These are phyloP conservation scores for Yponomeuta cagnagella DNA, from an alignment of 2,888 invertebrate genomes.

Conservation along the genomic window DNA sequence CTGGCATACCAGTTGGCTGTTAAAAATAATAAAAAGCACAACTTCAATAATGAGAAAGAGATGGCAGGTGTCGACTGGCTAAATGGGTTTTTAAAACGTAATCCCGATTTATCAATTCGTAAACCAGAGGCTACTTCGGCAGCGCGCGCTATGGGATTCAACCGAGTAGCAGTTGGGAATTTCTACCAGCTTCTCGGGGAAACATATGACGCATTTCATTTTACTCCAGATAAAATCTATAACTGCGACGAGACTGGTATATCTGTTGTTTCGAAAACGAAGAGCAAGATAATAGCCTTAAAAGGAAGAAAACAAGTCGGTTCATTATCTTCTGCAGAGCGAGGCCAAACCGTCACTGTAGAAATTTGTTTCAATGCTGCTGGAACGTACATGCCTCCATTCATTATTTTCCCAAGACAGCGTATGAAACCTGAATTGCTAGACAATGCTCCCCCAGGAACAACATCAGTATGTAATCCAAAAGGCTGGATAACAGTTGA, in stretches of 20 bases:
- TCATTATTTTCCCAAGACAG: slow-evolving; percentile 33
- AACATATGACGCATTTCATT: slow-evolving; percentile 24
- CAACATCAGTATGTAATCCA: slow-evolving; percentile 15
- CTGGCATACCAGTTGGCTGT: no score
- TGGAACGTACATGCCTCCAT: slow-evolving; percentile 30
- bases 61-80: no score
- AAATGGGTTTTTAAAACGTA: no score
- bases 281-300: slow-evolving; percentile 26
- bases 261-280: slow-evolving; percentile 26
- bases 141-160: slow-evolving; percentile 19
- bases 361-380: slow-evolving; percentile 30
- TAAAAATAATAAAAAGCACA: no score
- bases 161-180: slow-evolving; percentile 21
- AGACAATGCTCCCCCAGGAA: slow-evolving; percentile 31
- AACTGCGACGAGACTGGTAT: slow-evolving; percentile 35
- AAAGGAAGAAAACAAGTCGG: slow-evolving; percentile 31
- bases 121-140: no score
- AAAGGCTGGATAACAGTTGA: slow-evolving; percentile 22
- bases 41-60: no score
- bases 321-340: slow-evolving; percentile 29
- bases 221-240: slow-evolving; percentile 30
- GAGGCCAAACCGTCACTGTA: slow-evolving; percentile 28
- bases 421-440: slow-evolving; percentile 29
- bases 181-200: slow-evolving; percentile 25
- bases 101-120: no score